phyloP scores from a whole-genome alignment of 2,888 invertebrate species.

The Brachyptera putata region DNA sequence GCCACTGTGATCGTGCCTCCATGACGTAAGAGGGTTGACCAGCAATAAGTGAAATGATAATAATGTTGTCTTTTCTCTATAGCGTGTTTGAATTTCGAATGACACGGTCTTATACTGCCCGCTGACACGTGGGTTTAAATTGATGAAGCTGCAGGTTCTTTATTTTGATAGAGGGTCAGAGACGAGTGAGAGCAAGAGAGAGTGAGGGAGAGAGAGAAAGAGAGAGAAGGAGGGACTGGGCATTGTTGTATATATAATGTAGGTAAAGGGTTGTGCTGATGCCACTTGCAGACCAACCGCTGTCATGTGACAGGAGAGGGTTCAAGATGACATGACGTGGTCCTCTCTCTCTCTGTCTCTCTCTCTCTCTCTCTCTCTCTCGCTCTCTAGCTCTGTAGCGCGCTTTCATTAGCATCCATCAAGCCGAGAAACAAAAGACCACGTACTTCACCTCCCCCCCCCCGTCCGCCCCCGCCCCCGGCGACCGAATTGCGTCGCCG shows the following conservation, averaged over 20 bases:
- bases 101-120: constrained; percentile 26
- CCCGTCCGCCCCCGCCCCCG: constrained; percentile 36
- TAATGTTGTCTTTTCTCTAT: constrained; percentile 9
- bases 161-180: too few relatives aligned
- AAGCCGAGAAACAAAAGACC: constrained; percentile 35
- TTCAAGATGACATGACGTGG: constrained; percentile 32
- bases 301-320: constrained; percentile 27
- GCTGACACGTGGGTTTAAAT: constrained; percentile 21
- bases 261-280: constrained; percentile 22
- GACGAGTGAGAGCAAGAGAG: too few relatives aligned
- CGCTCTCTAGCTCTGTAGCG: constrained; percentile 21
- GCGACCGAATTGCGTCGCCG: constrained; percentile 3
- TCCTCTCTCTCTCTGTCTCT: constrained; percentile 11
- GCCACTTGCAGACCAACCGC: constrained; percentile 32
- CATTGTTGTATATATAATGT: constrained; percentile 26
- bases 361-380: constrained; percentile 7
- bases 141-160: constrained; percentile 19
- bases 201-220: too few relatives aligned
- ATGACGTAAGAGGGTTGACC: constrained; percentile 26
- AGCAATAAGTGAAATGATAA: constrained; percentile 13
- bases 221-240: too few relatives aligned
- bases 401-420: constrained; percentile 35
- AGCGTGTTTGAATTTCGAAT: constrained; percentile 28
- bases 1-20: too few relatives aligned
- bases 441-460: constrained; percentile 42